Evolutionary conservation across 2,888 invertebrate species (phyloP), one percentile per base, ranked within the genome.

Genomic region (Achlya flavicornis): DNA sequence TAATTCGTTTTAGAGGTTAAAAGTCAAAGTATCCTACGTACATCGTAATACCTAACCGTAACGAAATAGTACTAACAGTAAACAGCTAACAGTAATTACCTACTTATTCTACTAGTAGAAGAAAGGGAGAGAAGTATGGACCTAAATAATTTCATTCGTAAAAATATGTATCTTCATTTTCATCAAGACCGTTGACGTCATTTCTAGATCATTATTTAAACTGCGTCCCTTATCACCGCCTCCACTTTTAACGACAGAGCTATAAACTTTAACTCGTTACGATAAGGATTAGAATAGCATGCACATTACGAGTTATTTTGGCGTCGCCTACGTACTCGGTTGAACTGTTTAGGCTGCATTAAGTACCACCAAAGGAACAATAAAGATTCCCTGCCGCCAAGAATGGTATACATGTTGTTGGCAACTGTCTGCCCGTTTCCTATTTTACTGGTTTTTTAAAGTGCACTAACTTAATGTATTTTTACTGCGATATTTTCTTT

Each of bases 171-270:
- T 35, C 35, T 64, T 63, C 69, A 72, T 73, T 72, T 68, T 62
- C 65, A 63, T 57, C 46, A n/a, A 65, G 64, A 69, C 69, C 59
- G 64, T 64, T 69, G 70, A 71, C 66, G 61, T 19, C 59, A 71
- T 67, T 66, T 68, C 63, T 26, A 26, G 26, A 65, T 60, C 64
- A 68, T 74, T 60, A 43, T 63, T 63, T 57, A 12, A 61, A 43
- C 41, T 60, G 12, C 12, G 60, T 60, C 60, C 53, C 53, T 60
- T 60, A 11, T 60, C 41, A 26, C 14, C 19, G 14, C 60, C n/a
- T 41, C 11, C 41, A 14, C 12, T 19, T 19, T 33, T 35, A 60
- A 58, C n/a, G 58, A 58, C 19, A 26, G 26, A 26, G 26, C 33
- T 58, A 35, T 57, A 6, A 57, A 41, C 41, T 41, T 12, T 60